Base-by-base conservation (phyloP, 1,140 invertebrate genomes). In the Dendroctonus ponderosae region DNA sequence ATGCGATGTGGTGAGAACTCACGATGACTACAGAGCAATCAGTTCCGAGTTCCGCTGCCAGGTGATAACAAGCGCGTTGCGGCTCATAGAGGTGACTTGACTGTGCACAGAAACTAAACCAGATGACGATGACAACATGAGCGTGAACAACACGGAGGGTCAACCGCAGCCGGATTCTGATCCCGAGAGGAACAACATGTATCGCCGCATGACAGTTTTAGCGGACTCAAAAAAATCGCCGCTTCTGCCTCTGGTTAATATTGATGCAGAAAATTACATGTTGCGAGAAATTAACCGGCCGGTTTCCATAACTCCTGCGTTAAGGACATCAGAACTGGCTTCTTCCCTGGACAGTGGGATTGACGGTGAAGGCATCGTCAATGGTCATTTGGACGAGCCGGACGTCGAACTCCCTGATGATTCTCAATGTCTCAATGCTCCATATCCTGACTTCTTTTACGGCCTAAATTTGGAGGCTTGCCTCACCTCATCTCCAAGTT, bases 221-320 rank as follows among this genome's bases (percentile, higher is more conserved):
- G 44, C 65, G 42, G 71, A 71, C 37, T 53, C 57, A 15, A 73
- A 71, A 62, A 67, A 60, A 52, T 69, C 66, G 44, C 39, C 64
- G 52, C 54, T 72, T 43, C 50, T 70, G 62, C 69, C 73, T 48
- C 52, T 73, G 43, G 71, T 78, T 52, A 75, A 73, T 69, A 82
- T 86, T 50, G 85, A 86, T 75, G 79, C 83, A 51, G 83, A 86
- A 70, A 87, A 87, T 76, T 87, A 87, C 75, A 86, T 86, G 85
- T 78, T 85, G 8, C 79, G 83, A 9, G 76, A 73, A 67, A 73
- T 79, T 12, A 69, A 73, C 66, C 72, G 74, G 54, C 67, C 75
- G 61, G 72, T 70, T 65, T 61, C 66, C 71, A 73, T 62, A 71
- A 54, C 43, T 61, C 50, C 51, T 44, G 1, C 26, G 26, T 44